Evolutionary conservation across 2,888 invertebrate genomes (phyloP).

Genomic region (Caenorhabditis sp.): DNA sequence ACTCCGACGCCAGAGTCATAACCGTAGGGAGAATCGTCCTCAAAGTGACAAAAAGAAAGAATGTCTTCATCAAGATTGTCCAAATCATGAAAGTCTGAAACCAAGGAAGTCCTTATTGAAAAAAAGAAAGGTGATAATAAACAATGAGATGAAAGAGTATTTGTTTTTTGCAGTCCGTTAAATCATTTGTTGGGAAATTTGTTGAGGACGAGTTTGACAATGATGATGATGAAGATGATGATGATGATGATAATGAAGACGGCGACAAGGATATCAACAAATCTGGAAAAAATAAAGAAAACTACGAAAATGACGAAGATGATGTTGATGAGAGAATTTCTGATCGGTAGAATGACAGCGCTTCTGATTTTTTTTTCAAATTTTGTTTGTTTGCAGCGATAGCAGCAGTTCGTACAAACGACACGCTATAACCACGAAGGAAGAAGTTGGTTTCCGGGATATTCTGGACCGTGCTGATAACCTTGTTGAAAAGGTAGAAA

Average conservation of each 20-base stretch:
- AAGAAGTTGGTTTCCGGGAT: constrained; percentile 77
- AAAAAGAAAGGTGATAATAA: constrained; percentile 45
- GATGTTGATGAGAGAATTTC: constrained; percentile 21
- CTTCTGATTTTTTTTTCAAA: background rate
- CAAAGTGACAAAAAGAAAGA: constrained; percentile 23
- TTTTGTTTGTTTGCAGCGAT: constrained; percentile 51
- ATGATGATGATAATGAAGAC: constrained; percentile 56
- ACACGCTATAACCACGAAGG: constrained; percentile 79
- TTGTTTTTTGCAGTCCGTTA: constrained; percentile 13
- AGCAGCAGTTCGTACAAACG: constrained; percentile 73
- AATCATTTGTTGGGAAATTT: constrained; percentile 31
- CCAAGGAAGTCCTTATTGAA: constrained; percentile 54
- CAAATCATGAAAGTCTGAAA: constrained; percentile 40
- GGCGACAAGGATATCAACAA: too few relatives aligned
- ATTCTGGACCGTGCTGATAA: constrained; percentile 77
- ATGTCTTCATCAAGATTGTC: constrained; percentile 56
- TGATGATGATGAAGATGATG: constrained; percentile 67
- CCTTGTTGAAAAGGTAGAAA: constrained; percentile 78
- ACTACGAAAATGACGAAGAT: constrained; percentile 58
- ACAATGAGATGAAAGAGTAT: background rate
- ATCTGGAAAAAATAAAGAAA: constrained; percentile 39
- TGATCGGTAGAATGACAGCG: constrained; percentile 25
- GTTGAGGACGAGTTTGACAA: constrained; percentile 55
- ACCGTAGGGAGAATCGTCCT: constrained; percentile 30
- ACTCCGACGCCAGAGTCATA: constrained; percentile 51